Conservation (phyloP, 2,113 vertebrate genomes). For the Sardina pilchardus region DNA sequence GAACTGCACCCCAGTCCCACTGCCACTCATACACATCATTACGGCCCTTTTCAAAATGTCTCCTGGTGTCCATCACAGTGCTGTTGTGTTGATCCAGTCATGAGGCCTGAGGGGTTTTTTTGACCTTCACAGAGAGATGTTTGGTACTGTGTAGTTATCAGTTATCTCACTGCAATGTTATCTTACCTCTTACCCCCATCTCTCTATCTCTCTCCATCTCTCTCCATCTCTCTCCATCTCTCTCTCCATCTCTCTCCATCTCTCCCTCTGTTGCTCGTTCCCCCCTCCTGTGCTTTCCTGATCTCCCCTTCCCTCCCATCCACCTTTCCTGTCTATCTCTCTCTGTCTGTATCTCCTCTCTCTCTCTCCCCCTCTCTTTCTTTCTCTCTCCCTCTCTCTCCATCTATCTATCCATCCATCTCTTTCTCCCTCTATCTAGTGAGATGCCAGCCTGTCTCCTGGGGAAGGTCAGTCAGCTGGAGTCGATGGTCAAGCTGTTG, state of each 20-base stretch:
- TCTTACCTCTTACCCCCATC: not conserved
- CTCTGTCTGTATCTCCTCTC: not conserved
- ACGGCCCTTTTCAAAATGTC: not conserved
- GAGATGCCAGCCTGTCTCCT: slow-evolving; percentile 84
- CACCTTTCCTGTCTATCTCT: not conserved
- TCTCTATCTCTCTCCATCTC: too few species aligned
- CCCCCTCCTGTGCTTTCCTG: not conserved
- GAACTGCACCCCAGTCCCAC: not conserved
- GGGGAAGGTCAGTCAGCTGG: slow-evolving; percentile 89
- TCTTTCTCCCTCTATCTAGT: slow-evolving; percentile 62
- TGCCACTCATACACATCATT: slow-evolving; percentile 6
- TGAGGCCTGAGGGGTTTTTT: not conserved
- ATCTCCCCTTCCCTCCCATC: not conserved
- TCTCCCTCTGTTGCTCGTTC: too few species aligned
- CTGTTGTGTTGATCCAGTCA: not conserved
- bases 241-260: not conserved
- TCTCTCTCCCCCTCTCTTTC: not conserved
- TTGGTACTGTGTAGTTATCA: not conserved
- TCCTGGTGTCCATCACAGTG: not conserved
- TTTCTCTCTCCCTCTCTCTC: not conserved
- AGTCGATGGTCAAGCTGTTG: slow-evolving; percentile 89
- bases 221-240: not conserved
- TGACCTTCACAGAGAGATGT: not conserved
- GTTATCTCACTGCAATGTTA: not conserved
- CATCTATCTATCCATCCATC: not conserved